Evolutionary conservation across 2,113 vertebrate species (phyloP).

Genomic region (Dolichallabes microphthalmus): DNA sequence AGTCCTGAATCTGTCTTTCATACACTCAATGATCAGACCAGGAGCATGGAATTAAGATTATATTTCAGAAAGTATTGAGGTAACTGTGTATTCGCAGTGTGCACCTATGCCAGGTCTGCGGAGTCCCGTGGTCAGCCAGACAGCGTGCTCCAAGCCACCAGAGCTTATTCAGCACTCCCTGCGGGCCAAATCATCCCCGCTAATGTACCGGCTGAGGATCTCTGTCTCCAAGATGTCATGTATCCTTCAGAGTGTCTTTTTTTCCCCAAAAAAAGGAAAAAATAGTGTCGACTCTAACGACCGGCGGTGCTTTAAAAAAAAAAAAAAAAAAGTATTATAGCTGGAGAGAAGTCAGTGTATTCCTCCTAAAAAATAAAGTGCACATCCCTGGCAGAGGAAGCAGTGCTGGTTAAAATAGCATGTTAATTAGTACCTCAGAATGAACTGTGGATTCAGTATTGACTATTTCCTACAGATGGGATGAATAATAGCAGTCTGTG

Average conservation of each 20-base stretch:
- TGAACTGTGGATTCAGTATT: slow-evolving; percentile 14
- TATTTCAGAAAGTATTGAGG: slow-evolving; percentile 12
- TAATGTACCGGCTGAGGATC: slow-evolving; percentile 33
- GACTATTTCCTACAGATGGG: slow-evolving; percentile 52
- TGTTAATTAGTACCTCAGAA: slow-evolving; percentile 31
- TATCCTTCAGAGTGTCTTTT: slow-evolving; percentile 7
- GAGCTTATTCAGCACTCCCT: slow-evolving; percentile 43
- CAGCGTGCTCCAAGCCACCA: slow-evolving; percentile 39
- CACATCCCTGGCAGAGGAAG: slow-evolving; percentile 12
- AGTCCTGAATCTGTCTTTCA: slow-evolving; percentile 10
- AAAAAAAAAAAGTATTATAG: no score
- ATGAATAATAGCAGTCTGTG: slow-evolving; percentile 60
- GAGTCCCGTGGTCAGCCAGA: slow-evolving; percentile 16
- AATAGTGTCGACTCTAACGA: slow-evolving; percentile 21
- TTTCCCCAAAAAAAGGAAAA: not conserved
- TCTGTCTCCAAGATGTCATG: slow-evolving; percentile 40
- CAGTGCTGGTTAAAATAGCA: slow-evolving; percentile 14
- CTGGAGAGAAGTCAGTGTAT: slow-evolving; percentile 16
- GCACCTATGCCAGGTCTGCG: slow-evolving; percentile 45
- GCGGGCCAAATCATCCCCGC: slow-evolving; percentile 36
- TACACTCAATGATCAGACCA: slow-evolving; percentile 1
- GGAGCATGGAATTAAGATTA: slow-evolving; percentile 4
- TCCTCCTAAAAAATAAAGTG: not conserved
- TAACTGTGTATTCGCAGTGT: slow-evolving; percentile 1
- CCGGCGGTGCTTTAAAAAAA: no score